Base-by-base conservation (phyloP, 2,888 invertebrate species). In the Dioctria rufipes region DNA sequence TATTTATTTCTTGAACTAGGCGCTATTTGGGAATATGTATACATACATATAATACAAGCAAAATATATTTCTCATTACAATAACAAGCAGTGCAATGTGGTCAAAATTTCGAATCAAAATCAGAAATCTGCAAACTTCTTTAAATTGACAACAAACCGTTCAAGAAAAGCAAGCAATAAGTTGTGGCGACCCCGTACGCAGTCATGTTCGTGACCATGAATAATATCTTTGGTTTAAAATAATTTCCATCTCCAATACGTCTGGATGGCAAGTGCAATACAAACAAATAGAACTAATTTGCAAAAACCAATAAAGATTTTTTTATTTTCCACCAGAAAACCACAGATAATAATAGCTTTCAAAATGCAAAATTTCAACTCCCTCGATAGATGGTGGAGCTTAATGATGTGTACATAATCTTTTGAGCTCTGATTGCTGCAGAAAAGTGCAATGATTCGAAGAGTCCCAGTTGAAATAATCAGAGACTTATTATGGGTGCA, bases 341-440 rank as follows among this genome's bases (percentile, higher is more conserved):
- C 54, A 37, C 69, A 42, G 60, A 42, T 75, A 60, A 58, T 75
- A n/a, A 40, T 43, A 54, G 54, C 37, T 75, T 25, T 13, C 75
- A 46, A n/a, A 11, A 25, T 49, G 54, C 40, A 43, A 49, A 60
- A 60, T 40, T 60, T 25, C 60, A 58, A 71, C 54, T 54, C 39
- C 51, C n/a, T 5, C n/a, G 43, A 54, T 51, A 54, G 37, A 54
- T 71, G 71, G 54, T 54, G 71, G 25, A 25, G 54, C 54, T 11
- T 54, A 71, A 71, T 71, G 71, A 54, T 71, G 71, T 71, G 54
- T 71, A 51, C 71, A 75, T 61, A 60, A 75, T 75, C 75, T 60
- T 25, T 42, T 9, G 61, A 40, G 75, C 75, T 13, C 25, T 61
- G 54, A 71, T 71, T 71, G 71, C 71, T 39, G 39, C 54, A 40